Base-by-base conservation (phyloP, 2,113 vertebrate species). In the Lepidothrix coronata region DNA sequence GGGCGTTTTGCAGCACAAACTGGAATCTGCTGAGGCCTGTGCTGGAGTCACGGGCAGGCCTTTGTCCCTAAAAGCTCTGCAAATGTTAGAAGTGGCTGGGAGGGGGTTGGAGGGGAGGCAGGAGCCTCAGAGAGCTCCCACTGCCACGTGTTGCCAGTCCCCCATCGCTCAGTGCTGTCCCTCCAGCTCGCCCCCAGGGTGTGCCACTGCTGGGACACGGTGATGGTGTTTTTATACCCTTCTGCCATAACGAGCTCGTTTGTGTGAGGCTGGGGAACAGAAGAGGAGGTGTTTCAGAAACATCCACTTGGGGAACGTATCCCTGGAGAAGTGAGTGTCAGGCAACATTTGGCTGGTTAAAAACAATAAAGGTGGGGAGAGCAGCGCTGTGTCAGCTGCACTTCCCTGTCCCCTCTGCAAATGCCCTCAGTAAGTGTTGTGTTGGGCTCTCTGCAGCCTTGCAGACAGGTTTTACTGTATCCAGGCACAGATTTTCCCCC, bases 71-170 rank as follows among this genome's bases (percentile, higher is more conserved):
- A 43, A 61, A 90, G 39, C 52, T 2, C 1, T 18, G 7, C 30
- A 15, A 5, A 14, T 12, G 12, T 2, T 39, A 49, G 52, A 27
- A 41, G 44, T 0, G 1, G 1, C 52, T 12, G 49, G 1, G 9
- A 51, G 33, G 33, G 91, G 91, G 10, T 54, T 48, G 81, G 70
- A 33, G 57, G 44, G 49, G 7, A 33, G 41, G 9, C 48, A 11
- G 0, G 31, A 9, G 35, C 35, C 59, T 74, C 1, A 1, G 23
- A 6, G 71, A 6, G 13, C 39, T 62, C 74, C 54, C 9, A 0
- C 15, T 63, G 41, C 58, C 25, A 35, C 11, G 8, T 35, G 62
- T 80, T 81, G 61, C 44, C 21, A n/a, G 3, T 48, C 52, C 57
- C 41, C 54, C 2, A 2, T 8, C 0, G 1, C 78, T 54, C 43